phyloP scores from a whole-genome alignment of 2,113 vertebrate species.

The Hemiscyllium ocellatum region DNA sequence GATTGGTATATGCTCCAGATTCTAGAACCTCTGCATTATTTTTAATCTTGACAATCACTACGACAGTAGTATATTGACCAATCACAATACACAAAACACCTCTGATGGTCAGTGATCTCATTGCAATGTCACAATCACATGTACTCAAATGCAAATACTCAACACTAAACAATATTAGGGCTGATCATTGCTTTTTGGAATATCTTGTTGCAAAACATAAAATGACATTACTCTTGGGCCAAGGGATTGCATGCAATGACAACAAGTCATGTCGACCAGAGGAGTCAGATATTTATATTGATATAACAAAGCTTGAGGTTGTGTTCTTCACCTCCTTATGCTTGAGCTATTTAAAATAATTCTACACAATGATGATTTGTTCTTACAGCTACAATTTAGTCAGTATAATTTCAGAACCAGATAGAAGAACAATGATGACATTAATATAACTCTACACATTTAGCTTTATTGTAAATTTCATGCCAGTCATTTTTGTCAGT shows the following conservation, averaged over 20 bases:
- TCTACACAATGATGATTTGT: not conserved
- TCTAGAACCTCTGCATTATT: constrained; percentile 21
- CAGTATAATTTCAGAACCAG: not conserved
- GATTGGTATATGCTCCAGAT: constrained; percentile 3
- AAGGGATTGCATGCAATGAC: not conserved
- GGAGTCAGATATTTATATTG: not conserved
- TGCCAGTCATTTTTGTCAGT: not conserved
- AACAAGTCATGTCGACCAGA: not conserved
- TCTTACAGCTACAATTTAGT: not conserved
- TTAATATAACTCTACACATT: not conserved
- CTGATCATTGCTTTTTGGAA: not conserved
- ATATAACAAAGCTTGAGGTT: not conserved
- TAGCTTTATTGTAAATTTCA: not conserved
- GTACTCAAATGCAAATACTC: not conserved
- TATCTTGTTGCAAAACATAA: not conserved
- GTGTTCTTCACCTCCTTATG: not conserved
- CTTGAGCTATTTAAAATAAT: not conserved
- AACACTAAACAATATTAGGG: not conserved
- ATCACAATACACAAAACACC: not conserved
- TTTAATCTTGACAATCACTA: not conserved
- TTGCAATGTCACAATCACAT: constrained; percentile 9
- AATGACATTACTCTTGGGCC: not conserved
- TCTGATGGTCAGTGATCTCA: not conserved
- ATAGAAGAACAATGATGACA: not conserved
- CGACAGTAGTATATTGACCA: not conserved